A percentile compares a stretch with the other conserved stretches of the same genome.
These are phyloP conservation scores for Harpagifer antarcticus DNA, from an alignment of 2,797 vertebrate species.

Conservation along the genomic window DNA sequence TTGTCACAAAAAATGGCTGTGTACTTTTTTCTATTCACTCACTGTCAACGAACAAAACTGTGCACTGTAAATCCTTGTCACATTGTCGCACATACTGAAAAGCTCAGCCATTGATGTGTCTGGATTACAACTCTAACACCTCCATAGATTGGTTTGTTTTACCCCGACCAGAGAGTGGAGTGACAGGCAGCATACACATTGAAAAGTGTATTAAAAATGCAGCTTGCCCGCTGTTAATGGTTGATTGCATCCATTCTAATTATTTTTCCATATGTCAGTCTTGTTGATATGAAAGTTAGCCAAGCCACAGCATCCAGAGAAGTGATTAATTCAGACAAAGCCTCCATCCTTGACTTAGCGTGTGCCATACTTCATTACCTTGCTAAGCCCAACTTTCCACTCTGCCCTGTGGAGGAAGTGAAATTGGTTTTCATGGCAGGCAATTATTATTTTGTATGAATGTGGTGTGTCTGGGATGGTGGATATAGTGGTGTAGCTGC, in stretches of 20 bases:
- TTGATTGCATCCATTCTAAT: slow-evolving; percentile 72
- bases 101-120: slow-evolving; percentile 37
- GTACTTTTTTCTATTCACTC: slow-evolving; percentile 63
- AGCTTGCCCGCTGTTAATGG: slow-evolving; percentile 62
- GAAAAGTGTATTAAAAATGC: slow-evolving; percentile 65
- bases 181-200: slow-evolving; percentile 74
- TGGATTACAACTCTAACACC: slow-evolving; percentile 51
- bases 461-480: slow-evolving; percentile 65
- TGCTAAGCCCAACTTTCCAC: slow-evolving; percentile 76
- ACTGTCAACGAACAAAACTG: slow-evolving; percentile 43
- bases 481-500: slow-evolving; percentile 45
- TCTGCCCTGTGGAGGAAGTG: slow-evolving; percentile 65
- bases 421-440: slow-evolving; percentile 74
- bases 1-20: slow-evolving; percentile 63
- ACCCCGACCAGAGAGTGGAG: slow-evolving; percentile 44
- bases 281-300: slow-evolving; percentile 71
- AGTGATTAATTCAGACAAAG: slow-evolving; percentile 80
- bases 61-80: slow-evolving; percentile 72
- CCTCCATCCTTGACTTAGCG: slow-evolving; percentile 69
- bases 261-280: slow-evolving; percentile 77
- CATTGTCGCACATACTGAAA: slow-evolving; percentile 25
- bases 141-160: slow-evolving; percentile 64
- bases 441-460: slow-evolving; percentile 74
- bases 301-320: slow-evolving; percentile 65
- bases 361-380: slow-evolving; percentile 73